These are phyloP conservation scores for Botia kubotai DNA, from an alignment of 2,797 vertebrate genomes.

Conservation along the genomic window DNA sequence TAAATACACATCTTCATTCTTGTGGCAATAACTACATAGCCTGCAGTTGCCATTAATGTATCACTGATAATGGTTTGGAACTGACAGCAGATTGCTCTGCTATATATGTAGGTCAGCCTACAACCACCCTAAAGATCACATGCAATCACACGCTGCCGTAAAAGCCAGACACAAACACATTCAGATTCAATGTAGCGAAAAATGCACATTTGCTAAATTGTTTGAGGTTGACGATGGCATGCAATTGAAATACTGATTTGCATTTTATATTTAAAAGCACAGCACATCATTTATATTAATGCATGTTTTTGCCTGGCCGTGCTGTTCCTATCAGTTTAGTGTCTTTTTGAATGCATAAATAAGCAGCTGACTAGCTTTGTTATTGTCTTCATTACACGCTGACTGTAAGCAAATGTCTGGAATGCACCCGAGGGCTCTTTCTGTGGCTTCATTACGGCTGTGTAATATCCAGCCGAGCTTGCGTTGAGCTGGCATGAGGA, in stretches of 20 bases:
- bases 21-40: slow-evolving; percentile 6
- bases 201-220: slow-evolving; percentile 37
- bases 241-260: slow-evolving; percentile 30
- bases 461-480: slow-evolving; percentile 49
- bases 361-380: slow-evolving; percentile 45
- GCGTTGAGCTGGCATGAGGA: slow-evolving; percentile 42
- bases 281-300: slow-evolving; percentile 35
- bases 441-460: slow-evolving; percentile 41
- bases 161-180: slow-evolving; percentile 24
- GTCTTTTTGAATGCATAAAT: slow-evolving; percentile 57
- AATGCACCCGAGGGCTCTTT: slow-evolving; percentile 43
- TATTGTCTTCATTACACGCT: slow-evolving; percentile 54
- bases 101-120: slow-evolving; percentile 50
- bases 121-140: slow-evolving; percentile 30
- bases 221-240: slow-evolving; percentile 27
- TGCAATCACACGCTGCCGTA: slow-evolving; percentile 22
- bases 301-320: slow-evolving; percentile 43
- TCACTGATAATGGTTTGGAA: slow-evolving; percentile 51
- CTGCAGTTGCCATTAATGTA: slow-evolving; percentile 45
- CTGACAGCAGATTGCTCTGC: slow-evolving; percentile 16
- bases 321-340: slow-evolving; percentile 42
- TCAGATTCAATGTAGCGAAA: slow-evolving; percentile 48
- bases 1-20: slow-evolving; percentile 8
- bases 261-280: slow-evolving; percentile 48
- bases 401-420: slow-evolving; percentile 46